Conservation (phyloP, 2,113 vertebrate genomes). For the Raja brachyura region DNA sequence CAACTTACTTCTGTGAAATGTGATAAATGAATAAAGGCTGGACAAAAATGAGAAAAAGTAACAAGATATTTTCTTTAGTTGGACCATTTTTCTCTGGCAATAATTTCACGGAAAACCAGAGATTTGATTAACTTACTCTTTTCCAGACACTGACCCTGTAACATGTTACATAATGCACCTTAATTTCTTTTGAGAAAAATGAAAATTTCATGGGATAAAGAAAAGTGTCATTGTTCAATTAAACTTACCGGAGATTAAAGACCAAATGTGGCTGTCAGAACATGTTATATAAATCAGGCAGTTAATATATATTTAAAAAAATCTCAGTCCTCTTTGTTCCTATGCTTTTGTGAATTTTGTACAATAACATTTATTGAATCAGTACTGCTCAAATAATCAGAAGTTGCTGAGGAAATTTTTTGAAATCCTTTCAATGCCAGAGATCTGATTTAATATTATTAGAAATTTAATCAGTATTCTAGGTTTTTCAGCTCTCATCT, state of each 20-base stretch:
- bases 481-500: neutral
- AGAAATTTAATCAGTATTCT: slow-evolving; percentile 10
- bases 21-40: neutral
- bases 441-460: neutral
- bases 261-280: neutral
- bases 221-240: neutral
- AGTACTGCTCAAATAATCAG: neutral
- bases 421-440: neutral
- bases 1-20: neutral
- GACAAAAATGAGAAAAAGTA: neutral
- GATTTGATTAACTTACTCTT: neutral
- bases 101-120: neutral
- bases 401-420: neutral
- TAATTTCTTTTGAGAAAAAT: neutral
- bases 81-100: neutral
- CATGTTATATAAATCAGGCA: neutral
- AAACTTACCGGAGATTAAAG: neutral
- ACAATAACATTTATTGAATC: neutral
- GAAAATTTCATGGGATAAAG: neutral
- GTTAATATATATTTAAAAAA: neutral
- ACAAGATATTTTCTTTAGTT: slow-evolving; percentile 1
- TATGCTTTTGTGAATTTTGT: neutral
- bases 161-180: neutral
- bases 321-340: neutral
- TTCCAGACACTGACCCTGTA: slow-evolving; percentile 1